A percentile compares a stretch with the other conserved stretches of the same genome.
Conservation (phyloP, 2,888 invertebrate genomes). For the Drosophila longiperda region DNA sequence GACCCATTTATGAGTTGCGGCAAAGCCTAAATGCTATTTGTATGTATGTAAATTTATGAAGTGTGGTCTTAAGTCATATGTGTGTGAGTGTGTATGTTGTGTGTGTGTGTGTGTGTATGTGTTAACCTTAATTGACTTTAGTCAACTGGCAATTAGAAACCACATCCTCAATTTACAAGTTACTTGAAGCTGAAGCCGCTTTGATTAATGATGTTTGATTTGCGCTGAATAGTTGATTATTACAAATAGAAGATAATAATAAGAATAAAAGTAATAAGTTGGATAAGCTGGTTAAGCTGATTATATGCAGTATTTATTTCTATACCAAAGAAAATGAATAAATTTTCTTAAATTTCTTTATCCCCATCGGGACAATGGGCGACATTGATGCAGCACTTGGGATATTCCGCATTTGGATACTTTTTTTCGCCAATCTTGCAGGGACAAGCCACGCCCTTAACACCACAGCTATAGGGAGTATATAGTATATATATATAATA, state of each 20-base stretch:
- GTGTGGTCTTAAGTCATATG: conserved; percentile 14
- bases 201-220: conserved; percentile 15
- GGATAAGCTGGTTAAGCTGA: not conserved
- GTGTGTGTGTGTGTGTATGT: not conserved
- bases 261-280: not conserved
- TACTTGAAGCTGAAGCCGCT: conserved; percentile 9
- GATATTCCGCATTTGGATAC: conserved; percentile 35
- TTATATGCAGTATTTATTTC: conserved; percentile 1
- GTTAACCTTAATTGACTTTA: conserved; percentile 20
- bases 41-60: conserved; percentile 15
- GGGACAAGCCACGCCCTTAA: not conserved
- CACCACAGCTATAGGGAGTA: conserved; percentile 37
- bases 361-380: conserved; percentile 17
- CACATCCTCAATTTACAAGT: conserved; percentile 36
- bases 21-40: not conserved
- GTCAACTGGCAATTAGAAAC: conserved; percentile 37
- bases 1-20: conserved; percentile 22
- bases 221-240: not conserved
- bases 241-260: not conserved
- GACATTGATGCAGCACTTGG: conserved; percentile 32
- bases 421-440: conserved; percentile 38
- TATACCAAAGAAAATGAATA: not conserved
- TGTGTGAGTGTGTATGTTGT: not conserved
- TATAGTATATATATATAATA: not conserved
- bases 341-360: not conserved